Base-by-base conservation (phyloP, 92 coral and sea anemone species). In the Heliopora coerulea region DNA sequence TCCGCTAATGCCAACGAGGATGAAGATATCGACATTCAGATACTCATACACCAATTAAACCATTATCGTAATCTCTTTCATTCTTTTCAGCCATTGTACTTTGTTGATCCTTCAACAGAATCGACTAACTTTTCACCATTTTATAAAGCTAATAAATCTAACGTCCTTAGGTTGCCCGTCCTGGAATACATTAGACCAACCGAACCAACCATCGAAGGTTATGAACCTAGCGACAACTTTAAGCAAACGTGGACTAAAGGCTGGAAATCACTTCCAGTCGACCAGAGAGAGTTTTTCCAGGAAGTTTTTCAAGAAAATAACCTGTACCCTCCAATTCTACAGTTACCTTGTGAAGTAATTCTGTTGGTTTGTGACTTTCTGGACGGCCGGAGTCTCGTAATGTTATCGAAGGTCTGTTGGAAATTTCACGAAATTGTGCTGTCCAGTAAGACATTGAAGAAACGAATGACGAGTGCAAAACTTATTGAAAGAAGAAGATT, bases 241-340 rank as follows among this genome's bases (percentile, higher is more conserved):
- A 65, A 65, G 54, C 72, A 65, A 42, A 65, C 72, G 18, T 18
- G 54, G 54, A 39, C 52, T 54, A 65, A 65, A 37, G 56, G 72
- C 4, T 65, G 72, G 72, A 40, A 65, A 40, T 3, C 72, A 18
- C 48, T 65, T 23, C 72, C 56, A 65, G 40, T 35, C 56, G 27
- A 65, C 19, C 14, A 40, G n/a, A 12, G 42, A 15, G 54, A 65
- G 40, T 65, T 65, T 18, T 9, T 65, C 21, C 32, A 44, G 32
- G 52, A 65, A 40, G 72, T 65, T 65, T 10, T 65, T 35, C 72
- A 65, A 65, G 49, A 41, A n/a, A 65, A 40, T 14, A 50, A 65
- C 2, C 18, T 20, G 5, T 26, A 15, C 10, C 72, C 72, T 39
- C 7, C 32, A 42, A 11, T 41, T 41, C 27, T 65, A 21, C 34